Conservation (phyloP, 2,113 vertebrate genomes). For the Aix galericulata region DNA sequence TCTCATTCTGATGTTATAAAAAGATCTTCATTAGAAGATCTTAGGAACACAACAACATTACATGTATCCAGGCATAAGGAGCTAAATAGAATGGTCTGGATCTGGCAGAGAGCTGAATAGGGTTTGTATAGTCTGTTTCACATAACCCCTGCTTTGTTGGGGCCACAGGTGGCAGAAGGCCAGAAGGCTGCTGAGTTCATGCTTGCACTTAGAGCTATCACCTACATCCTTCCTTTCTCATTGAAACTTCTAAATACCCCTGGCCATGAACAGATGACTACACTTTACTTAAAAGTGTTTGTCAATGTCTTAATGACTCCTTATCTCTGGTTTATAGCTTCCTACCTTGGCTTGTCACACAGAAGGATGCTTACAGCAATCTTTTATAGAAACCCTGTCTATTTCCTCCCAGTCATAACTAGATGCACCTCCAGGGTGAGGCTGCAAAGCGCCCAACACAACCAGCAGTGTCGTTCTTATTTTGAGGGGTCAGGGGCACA, state of each 20-base stretch:
- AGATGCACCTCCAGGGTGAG: neutral
- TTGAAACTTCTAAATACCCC: neutral
- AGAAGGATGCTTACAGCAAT: neutral
- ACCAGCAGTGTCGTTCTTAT: neutral
- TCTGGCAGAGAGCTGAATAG: neutral
- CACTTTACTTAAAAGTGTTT: neutral
- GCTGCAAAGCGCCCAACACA: neutral
- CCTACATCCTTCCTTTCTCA: neutral
- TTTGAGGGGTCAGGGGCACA: neutral
- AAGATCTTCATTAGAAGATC: neutral
- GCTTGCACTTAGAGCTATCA: accelerated
- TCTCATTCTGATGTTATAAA: neutral
- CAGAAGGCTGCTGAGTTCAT: neutral
- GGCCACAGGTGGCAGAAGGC: neutral
- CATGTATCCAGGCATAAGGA: neutral
- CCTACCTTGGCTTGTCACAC: neutral
- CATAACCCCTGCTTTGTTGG: neutral
- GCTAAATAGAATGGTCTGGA: neutral
- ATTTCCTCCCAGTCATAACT: neutral
- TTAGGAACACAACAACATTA: neutral
- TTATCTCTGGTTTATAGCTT: neutral
- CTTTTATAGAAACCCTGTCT: neutral
- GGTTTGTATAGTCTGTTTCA: neutral
- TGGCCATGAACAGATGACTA: neutral
- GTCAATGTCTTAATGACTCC: neutral